Evolutionary conservation across 2,888 invertebrate genomes (phyloP).

Genomic region (Morinoia aosen): DNA sequence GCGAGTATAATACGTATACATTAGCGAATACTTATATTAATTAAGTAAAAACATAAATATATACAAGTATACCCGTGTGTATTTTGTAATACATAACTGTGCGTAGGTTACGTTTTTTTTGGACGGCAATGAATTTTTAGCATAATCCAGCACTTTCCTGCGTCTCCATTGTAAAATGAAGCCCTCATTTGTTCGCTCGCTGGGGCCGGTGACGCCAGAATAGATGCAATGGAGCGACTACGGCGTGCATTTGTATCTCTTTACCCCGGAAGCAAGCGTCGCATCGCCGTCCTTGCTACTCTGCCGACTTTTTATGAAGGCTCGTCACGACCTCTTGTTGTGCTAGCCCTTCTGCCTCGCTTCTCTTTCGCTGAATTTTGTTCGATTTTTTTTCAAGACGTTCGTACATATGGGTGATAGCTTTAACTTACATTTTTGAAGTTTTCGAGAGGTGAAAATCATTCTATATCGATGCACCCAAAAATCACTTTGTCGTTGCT

Average conservation of each 20-base stretch:
- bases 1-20: no score
- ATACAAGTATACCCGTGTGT: no score
- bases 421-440: neutral
- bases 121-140: neutral
- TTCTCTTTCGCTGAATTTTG: neutral
- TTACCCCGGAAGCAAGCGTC: neutral
- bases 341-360: neutral
- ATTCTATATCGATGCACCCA: neutral
- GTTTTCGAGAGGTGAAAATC: neutral
- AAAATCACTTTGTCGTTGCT: neutral
- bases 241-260: constrained; percentile 7
- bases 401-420: neutral
- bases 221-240: neutral
- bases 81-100: no score
- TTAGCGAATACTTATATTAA: no score
- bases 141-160: neutral
- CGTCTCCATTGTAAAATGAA: neutral
- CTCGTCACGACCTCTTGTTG: neutral
- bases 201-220: neutral
- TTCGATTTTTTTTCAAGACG: neutral
- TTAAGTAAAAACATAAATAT: no score
- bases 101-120: neutral
- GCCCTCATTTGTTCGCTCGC: neutral
- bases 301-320: neutral
- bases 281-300: neutral